A percentile compares a stretch with the other conserved stretches of the same genome.
Conservation (phyloP, 2,797 vertebrate genomes). For the Liparis tanakae region DNA sequence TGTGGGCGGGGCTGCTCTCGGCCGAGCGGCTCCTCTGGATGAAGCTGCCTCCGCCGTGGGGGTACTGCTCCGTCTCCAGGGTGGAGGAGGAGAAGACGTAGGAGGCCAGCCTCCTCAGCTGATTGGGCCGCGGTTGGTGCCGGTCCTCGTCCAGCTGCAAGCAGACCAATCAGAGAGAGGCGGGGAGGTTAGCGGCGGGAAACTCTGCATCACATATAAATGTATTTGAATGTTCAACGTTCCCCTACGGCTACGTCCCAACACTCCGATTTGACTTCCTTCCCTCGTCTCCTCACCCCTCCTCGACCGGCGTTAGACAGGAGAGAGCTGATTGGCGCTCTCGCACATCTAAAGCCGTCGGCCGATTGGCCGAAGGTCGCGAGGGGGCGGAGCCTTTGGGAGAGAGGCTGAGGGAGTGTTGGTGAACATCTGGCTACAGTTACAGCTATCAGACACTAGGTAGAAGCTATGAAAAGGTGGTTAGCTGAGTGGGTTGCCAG, state of each 20-base stretch:
- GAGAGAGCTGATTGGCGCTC: conserved; percentile 61
- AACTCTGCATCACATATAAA: conserved; percentile 22
- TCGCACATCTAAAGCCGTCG: conserved; percentile 61
- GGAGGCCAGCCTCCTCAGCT: conserved; percentile 98
- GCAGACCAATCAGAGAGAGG: conserved; percentile 94
- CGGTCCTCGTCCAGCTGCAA: conserved; percentile 95
- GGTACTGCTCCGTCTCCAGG: conserved; percentile 98
- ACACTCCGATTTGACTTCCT: conserved; percentile 52
- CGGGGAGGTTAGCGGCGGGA: conserved; percentile 72
- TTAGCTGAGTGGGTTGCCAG: conserved; percentile 60
- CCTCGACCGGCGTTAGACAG: conserved; percentile 51
- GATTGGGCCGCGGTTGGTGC: conserved; percentile 93
- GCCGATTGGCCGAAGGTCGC: conserved; percentile 46
- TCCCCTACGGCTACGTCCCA: conserved; percentile 49
- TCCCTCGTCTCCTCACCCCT: conserved; percentile 51
- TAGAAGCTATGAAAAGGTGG: conserved; percentile 36
- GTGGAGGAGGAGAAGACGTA: conserved; percentile 99
- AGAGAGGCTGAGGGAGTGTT: conserved; percentile 49
- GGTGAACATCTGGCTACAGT: conserved; percentile 52
- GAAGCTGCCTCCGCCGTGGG: conserved; percentile 91
- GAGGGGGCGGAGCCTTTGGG: conserved; percentile 52
- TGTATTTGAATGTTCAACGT: conserved; percentile 5
- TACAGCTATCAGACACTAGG: conserved; percentile 43
- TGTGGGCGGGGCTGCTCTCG: conserved; percentile 96
- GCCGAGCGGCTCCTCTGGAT: conserved; percentile 99